Evolutionary conservation across 92 coral and sea anemone genomes (phyloP).

Genomic region (Muricea muricata): DNA sequence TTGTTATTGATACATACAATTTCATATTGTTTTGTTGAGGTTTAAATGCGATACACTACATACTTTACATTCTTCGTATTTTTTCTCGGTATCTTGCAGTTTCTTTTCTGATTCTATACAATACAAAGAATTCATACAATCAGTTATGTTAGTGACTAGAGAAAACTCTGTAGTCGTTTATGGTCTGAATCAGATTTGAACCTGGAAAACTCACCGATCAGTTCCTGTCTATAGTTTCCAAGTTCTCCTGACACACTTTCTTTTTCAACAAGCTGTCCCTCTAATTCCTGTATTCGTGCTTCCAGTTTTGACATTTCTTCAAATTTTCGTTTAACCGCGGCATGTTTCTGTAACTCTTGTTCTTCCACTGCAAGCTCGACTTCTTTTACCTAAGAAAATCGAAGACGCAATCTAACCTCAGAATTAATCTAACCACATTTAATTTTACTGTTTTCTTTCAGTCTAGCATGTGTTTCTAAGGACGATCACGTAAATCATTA

Average conservation of each 20-base stretch:
- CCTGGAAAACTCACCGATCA: conserved; percentile 7
- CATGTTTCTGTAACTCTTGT: conserved; percentile 97
- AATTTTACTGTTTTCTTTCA: too few species aligned
- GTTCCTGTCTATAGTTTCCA: conserved; percentile 43
- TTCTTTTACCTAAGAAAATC: conserved; percentile 77
- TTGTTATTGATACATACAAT: too few species aligned
- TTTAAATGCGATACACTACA: too few species aligned
- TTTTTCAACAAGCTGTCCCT: conserved; percentile 58
- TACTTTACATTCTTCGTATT: conserved; percentile 87
- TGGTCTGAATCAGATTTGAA: background rate
- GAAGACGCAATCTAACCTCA: background rate
- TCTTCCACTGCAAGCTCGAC: conserved; percentile 98
- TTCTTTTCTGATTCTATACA: conserved; percentile 72
- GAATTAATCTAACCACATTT: too few species aligned
- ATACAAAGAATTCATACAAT: conserved; percentile 47
- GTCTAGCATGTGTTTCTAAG: too few species aligned
- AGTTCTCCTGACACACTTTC: conserved; percentile 57
- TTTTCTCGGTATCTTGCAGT: conserved; percentile 72
- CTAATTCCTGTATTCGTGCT: conserved; percentile 69
- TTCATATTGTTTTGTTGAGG: too few species aligned
- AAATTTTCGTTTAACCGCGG: conserved; percentile 90
- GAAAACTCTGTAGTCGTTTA: too few species aligned
- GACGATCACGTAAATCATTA: too few species aligned
- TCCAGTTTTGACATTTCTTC: conserved; percentile 83
- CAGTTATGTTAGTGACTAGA: conserved; percentile 12